phyloP scores from a whole-genome alignment of 2,888 invertebrate genomes.

The Papilio elwesi region DNA sequence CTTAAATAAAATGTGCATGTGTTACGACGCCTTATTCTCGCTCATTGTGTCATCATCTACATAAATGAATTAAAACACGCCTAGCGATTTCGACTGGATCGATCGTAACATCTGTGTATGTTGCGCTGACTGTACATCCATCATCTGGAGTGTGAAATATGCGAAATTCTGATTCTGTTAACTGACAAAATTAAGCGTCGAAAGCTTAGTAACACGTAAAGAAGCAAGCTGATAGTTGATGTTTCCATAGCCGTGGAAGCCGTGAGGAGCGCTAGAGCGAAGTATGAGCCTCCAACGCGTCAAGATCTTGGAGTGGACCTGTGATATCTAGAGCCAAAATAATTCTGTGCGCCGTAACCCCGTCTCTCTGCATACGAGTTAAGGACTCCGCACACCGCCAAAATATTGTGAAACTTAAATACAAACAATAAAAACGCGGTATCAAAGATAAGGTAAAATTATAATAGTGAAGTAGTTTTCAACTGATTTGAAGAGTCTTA shows the following conservation, averaged over 20 bases:
- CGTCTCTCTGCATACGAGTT: slow-evolving; percentile 10
- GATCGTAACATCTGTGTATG: neutral
- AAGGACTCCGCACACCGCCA: slow-evolving; percentile 28
- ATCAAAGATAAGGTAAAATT: too few species aligned
- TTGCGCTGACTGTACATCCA: slow-evolving; percentile 49
- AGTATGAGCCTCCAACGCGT: slow-evolving; percentile 64
- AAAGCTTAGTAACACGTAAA: slow-evolving; percentile 55
- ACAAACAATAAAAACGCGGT: neutral
- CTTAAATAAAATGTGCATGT: neutral
- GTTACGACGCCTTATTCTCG: neutral
- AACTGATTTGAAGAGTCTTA: too few species aligned
- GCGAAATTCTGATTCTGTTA: slow-evolving; percentile 62
- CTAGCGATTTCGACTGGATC: neutral
- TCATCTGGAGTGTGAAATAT: slow-evolving; percentile 69
- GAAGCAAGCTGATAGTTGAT: slow-evolving; percentile 49
- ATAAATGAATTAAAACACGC: neutral
- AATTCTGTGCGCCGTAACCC: slow-evolving; percentile 28
- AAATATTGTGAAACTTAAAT: neutral
- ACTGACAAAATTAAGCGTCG: slow-evolving; percentile 59
- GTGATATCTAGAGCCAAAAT: slow-evolving; percentile 47
- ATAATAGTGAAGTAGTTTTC: too few species aligned
- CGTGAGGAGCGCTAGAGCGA: slow-evolving; percentile 57
- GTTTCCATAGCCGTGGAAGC: slow-evolving; percentile 56
- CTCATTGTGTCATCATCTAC: neutral
- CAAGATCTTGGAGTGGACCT: slow-evolving; percentile 65